Evolutionary conservation across 2,113 vertebrate species (phyloP).

Genomic region (Manacus vitellinus): DNA sequence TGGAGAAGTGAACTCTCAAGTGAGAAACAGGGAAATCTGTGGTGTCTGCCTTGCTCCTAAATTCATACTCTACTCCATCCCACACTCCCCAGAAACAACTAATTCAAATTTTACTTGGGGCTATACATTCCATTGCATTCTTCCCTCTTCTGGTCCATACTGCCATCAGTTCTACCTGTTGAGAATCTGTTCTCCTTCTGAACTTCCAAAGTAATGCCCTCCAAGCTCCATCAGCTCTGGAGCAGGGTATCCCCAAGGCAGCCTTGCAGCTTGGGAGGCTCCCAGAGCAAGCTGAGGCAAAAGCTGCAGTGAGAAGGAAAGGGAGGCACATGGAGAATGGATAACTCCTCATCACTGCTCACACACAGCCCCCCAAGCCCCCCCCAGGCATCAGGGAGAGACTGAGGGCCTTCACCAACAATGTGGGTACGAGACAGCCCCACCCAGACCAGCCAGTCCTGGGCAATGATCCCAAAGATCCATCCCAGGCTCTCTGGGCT

Average conservation of each 20-base stretch:
- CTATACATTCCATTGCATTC: rapidly evolving
- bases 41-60: not conserved
- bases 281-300: not conserved
- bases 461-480: too few relatives aligned
- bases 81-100: not conserved
- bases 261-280: not conserved
- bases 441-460: not conserved
- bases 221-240: not conserved
- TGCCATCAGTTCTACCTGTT: not conserved
- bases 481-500: not conserved
- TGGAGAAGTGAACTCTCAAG: not conserved
- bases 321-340: rapidly evolving
- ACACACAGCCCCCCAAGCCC: rapidly evolving
- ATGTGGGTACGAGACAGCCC: rapidly evolving
- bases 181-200: not conserved
- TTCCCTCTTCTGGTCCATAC: rapidly evolving
- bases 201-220: rapidly evolving
- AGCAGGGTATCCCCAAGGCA: rapidly evolving
- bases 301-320: not conserved
- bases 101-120: not conserved
- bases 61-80: not conserved
- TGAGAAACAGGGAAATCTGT: not conserved
- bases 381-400: rapidly evolving
- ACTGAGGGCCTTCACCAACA: rapidly evolving
- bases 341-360: rapidly evolving